These are phyloP conservation scores for Pristis pectinata DNA, from an alignment of 2,797 vertebrate genomes.

Conservation along the genomic window DNA sequence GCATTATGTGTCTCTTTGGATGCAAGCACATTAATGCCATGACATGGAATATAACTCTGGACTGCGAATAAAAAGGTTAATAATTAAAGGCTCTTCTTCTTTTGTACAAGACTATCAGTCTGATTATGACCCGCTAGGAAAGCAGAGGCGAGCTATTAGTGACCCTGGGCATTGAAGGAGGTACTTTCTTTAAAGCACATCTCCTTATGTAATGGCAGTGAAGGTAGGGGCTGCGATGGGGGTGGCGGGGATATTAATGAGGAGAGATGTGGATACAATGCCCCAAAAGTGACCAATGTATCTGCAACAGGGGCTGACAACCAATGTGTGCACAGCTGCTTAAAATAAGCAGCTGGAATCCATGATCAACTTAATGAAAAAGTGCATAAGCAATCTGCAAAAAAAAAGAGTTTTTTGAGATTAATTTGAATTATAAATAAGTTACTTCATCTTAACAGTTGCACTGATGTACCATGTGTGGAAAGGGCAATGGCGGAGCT, in stretches of 20 bases:
- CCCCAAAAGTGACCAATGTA: slow-evolving; percentile 60
- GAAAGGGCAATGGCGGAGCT: background rate
- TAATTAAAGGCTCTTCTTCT: slow-evolving; percentile 74
- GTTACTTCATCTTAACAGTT: background rate
- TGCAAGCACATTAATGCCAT: slow-evolving; percentile 81
- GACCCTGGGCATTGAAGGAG: slow-evolving; percentile 82
- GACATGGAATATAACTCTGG: slow-evolving; percentile 83
- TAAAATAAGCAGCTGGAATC: slow-evolving; percentile 86
- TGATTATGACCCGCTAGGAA: slow-evolving; percentile 69
- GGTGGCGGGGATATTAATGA: background rate
- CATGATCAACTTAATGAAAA: slow-evolving; percentile 67
- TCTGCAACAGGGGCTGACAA: slow-evolving; percentile 70
- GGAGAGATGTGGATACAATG: slow-evolving; percentile 39
- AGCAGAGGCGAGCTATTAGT: slow-evolving; percentile 85
- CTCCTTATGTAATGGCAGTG: slow-evolving; percentile 66
- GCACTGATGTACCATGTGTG: background rate
- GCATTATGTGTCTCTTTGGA: slow-evolving; percentile 78
- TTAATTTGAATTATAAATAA: background rate
- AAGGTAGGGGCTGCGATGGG: background rate
- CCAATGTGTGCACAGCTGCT: slow-evolving; percentile 60
- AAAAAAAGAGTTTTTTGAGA: slow-evolving; percentile 45
- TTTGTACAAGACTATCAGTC: slow-evolving; percentile 67
- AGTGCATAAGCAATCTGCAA: slow-evolving; percentile 55
- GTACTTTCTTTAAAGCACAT: slow-evolving; percentile 73
- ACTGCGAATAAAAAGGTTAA: slow-evolving; percentile 65